Conservation (phyloP, 35 echinoderm and acorn worm genomes). For the Nesometra sesokonis region DNA sequence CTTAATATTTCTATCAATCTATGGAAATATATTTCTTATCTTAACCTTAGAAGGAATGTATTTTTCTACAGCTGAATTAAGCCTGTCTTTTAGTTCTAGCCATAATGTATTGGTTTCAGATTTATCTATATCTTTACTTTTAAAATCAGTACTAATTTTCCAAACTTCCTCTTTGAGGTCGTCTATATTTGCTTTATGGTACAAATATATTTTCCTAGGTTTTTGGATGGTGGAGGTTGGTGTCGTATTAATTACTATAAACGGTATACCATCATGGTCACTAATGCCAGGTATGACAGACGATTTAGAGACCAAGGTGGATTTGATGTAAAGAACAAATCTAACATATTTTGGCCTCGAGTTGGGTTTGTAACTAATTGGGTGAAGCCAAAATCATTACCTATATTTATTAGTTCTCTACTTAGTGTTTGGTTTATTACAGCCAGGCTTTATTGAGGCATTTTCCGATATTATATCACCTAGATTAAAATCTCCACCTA, state of each 20-base stretch:
- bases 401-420: conserved; percentile 14
- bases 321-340: neutral
- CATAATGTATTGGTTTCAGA: conserved; percentile 5
- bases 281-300: conserved; percentile 3
- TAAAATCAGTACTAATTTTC: neutral
- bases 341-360: neutral
- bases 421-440: neutral
- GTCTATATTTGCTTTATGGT: conserved; percentile 11
- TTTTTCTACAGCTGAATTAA: neutral
- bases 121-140: neutral
- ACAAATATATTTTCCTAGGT: conserved; percentile 11
- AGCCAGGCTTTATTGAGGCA: neutral
- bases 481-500: neutral
- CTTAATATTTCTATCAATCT: neutral
- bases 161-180: neutral
- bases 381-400: conserved; percentile 6
- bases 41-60: conserved; percentile 15
- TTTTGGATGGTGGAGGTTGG: neutral
- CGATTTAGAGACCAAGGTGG: neutral
- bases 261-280: conserved; percentile 23
- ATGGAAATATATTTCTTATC: conserved; percentile 2
- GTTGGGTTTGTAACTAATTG: conserved; percentile 6
- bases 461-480: neutral
- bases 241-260: neutral
- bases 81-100: neutral